Conservation (phyloP, 2,113 vertebrate genomes). For the Todiramphus saurophagus region DNA sequence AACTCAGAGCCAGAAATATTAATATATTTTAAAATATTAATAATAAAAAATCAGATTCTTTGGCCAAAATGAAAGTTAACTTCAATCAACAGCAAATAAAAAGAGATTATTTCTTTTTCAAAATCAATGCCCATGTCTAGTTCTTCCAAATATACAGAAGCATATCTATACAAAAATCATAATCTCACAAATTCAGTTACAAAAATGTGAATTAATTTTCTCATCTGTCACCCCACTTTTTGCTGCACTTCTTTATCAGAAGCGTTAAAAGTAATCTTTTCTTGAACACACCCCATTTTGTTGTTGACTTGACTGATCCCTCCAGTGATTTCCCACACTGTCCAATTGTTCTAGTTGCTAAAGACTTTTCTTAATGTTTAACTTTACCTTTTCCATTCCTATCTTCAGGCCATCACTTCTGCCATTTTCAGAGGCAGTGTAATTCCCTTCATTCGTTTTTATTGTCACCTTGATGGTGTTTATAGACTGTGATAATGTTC, state of each 20-base stretch:
- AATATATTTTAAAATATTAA: not conserved
- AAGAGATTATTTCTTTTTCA: not conserved
- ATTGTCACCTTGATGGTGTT: not conserved
- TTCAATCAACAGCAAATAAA: not conserved
- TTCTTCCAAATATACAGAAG: not conserved
- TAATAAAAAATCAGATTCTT: not conserved
- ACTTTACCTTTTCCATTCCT: not conserved
- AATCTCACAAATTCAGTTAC: not conserved
- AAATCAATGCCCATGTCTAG: not conserved
- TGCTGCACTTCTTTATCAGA: not conserved
- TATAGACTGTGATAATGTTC: not conserved
- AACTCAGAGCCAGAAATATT: not conserved
- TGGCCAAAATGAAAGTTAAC: not conserved
- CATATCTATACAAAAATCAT: not conserved
- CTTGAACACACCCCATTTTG: not conserved
- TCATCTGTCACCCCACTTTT: not conserved
- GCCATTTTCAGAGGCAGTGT: not conserved
- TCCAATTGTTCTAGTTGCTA: not conserved
- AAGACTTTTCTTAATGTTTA: not conserved
- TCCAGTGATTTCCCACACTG: not conserved
- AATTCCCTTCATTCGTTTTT: conserved; percentile 29
- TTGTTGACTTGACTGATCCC: not conserved
- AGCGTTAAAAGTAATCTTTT: not conserved
- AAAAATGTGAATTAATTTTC: not conserved
- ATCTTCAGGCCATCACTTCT: not conserved